Base-by-base conservation (phyloP, 2,113 vertebrate genomes). In the Penelope pileata region DNA sequence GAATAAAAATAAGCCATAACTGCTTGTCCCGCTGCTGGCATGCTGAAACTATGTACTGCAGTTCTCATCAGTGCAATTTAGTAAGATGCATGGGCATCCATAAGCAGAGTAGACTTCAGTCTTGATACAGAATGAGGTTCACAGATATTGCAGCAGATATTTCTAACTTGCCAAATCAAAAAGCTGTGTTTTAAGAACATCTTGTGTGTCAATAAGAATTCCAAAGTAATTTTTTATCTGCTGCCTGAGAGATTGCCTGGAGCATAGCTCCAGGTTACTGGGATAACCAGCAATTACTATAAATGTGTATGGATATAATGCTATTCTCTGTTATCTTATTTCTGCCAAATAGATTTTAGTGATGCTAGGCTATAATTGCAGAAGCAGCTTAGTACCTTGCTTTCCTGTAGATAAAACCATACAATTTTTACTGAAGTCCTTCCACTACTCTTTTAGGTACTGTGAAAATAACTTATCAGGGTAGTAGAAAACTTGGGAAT, bases 161-260 rank as follows among this genome's bases (percentile, higher is more conserved):
- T 56, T 58, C 19, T 74, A 88, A 86, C 32, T 86, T 88, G 23
- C 88, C 48, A 92, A 48, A 84, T 89, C 76, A 95, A 84, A 91
- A 48, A 6, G 8, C 34, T 70, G 59, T 81, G 34, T 92, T 72
- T 64, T 4, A 85, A 73, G 54, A 96, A 59, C 54, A 90, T 88
- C n/a, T 50, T 76, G 36, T 83, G 32, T 88, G 34, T 88, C 63
- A 85, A 18, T 48, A 86, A 60, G 83, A 88, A 86, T 88, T 38
- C 32, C 64, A 64, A n/a, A 93, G 48, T 58, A 77, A 72, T 79
- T 88, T 92, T 92, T 60, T 77, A 40, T 36, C 60, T 91, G 3
- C 26, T 91, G 81, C 26, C 51, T 58, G 34, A 0, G 5, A 47
- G 79, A 54, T 51, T 90, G 64, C 88, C 72, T 53, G n/a, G 21